A percentile compares a stretch with the other conserved stretches of the same genome.
Conservation (phyloP, 2,113 vertebrate genomes). For the Narcine bancroftii region DNA sequence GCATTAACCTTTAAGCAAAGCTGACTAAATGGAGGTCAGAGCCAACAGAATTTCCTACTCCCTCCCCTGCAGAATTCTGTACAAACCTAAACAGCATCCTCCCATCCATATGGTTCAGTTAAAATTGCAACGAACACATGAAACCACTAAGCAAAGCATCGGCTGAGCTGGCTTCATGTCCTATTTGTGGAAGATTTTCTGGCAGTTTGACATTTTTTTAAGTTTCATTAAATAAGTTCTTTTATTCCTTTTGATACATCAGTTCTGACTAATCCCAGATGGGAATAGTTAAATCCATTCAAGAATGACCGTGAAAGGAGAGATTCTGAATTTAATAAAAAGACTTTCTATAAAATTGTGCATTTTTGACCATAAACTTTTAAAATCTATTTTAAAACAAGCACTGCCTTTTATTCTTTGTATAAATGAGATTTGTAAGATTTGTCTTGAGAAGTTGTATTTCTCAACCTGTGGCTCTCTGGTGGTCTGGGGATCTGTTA, state of each 20-base stretch:
- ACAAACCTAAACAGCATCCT: background rate
- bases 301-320: background rate
- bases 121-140: background rate
- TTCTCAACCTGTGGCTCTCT: too few species aligned
- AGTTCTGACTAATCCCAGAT: background rate
- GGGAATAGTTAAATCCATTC: background rate
- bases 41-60: background rate
- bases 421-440: too few species aligned
- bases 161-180: background rate
- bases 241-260: background rate
- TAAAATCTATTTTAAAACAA: too few species aligned
- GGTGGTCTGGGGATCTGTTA: too few species aligned
- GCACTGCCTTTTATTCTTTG: too few species aligned
- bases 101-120: background rate
- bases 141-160: background rate
- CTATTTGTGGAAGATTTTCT: background rate
- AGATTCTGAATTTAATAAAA: background rate
- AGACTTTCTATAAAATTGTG: background rate
- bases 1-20: background rate
- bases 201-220: background rate
- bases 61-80: background rate
- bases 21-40: background rate
- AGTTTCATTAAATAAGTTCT: background rate
- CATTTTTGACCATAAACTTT: background rate
- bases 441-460: too few species aligned